These are phyloP conservation scores for Calliopsis andreniformis DNA, from an alignment of 1,140 invertebrate species.

Conservation along the genomic window DNA sequence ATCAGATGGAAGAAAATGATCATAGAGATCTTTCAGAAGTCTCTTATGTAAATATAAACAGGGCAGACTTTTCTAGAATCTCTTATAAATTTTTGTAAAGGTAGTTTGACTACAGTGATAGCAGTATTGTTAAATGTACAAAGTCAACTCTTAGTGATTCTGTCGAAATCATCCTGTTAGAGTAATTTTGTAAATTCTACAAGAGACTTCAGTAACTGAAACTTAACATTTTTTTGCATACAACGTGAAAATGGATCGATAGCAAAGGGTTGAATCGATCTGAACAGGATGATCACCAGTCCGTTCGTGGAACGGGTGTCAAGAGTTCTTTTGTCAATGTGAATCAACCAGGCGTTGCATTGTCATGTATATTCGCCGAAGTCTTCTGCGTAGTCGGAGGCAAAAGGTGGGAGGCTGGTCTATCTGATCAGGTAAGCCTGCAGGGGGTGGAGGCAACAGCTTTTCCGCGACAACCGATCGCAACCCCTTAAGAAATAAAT, in stretches of 20 bases:
- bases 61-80: too few species aligned
- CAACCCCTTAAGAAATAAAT: conserved; percentile 76
- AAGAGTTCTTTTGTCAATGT: conserved; percentile 11
- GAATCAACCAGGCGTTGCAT: conserved; percentile 19
- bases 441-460: conserved; percentile 64
- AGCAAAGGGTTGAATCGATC: neutral
- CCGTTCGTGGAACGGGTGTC: neutral
- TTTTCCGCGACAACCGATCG: conserved; percentile 61
- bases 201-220: too few species aligned
- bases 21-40: too few species aligned
- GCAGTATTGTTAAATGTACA: too few species aligned
- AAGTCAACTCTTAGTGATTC: too few species aligned
- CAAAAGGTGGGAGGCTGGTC: conserved; percentile 13
- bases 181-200: too few species aligned
- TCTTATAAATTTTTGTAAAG: too few species aligned
- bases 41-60: too few species aligned
- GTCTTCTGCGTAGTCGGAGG: conserved; percentile 6
- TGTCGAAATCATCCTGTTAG: too few species aligned
- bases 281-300: neutral
- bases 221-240: too few species aligned
- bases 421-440: conserved; percentile 71
- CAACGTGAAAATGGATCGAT: neutral
- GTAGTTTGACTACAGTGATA: too few species aligned
- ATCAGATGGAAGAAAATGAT: too few species aligned
- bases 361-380: conserved; percentile 21